Evolutionary conservation across 1,140 invertebrate genomes (phyloP).

Genomic region (Brachystomella parvula): DNA sequence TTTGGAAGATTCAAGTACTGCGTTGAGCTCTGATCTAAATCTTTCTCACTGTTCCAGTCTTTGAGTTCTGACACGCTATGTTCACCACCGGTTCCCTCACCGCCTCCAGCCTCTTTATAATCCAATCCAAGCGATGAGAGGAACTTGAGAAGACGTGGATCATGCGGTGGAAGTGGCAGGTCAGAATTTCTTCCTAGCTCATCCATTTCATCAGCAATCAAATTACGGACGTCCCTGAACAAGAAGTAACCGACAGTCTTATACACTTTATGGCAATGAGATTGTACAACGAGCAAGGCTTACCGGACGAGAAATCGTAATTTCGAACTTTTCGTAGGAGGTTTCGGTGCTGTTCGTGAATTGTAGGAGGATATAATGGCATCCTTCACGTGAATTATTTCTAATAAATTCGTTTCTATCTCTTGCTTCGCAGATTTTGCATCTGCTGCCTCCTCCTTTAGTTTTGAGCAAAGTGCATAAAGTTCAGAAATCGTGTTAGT

Average conservation of each 20-base stretch:
- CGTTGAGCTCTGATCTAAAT: neutral
- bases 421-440: neutral
- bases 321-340: neutral
- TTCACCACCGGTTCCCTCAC: neutral
- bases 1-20: neutral
- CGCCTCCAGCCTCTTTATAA: neutral
- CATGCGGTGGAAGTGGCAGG: neutral
- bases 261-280: neutral
- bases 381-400: neutral
- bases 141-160: neutral
- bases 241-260: neutral
- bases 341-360: neutral
- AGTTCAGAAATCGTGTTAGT: neutral
- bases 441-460: neutral
- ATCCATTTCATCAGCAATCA: neutral
- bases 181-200: neutral
- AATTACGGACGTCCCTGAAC: neutral
- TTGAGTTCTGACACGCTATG: neutral
- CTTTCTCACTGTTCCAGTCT: neutral
- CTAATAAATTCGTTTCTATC: neutral
- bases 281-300: neutral
- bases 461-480: neutral
- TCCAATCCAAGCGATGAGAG: neutral
- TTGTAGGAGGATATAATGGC: neutral
- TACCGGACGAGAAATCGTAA: neutral